phyloP scores from a whole-genome alignment of 1,140 invertebrate genomes.

The Leptonema lineaticorne region DNA sequence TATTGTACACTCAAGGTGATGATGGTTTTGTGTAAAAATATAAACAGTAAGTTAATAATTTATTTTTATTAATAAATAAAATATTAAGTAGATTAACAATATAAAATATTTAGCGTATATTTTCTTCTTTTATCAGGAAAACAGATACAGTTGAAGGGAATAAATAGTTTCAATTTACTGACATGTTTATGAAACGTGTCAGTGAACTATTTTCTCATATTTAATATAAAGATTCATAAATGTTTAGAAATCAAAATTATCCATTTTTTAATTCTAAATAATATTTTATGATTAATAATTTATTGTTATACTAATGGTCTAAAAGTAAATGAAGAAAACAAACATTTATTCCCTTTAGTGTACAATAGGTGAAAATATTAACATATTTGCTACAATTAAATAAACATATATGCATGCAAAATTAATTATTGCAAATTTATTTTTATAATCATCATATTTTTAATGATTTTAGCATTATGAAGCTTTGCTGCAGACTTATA shows the following conservation, averaged over 20 bases:
- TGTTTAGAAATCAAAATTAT: no score
- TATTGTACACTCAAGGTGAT: slow-evolving; percentile 42
- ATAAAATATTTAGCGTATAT: no score
- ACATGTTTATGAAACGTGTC: not conserved
- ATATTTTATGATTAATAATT: not conserved
- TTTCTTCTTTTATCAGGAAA: not conserved
- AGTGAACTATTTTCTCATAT: slow-evolving; percentile 10
- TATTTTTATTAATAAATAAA: slow-evolving; percentile 33
- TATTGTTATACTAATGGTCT: not conserved
- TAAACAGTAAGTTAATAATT: slow-evolving; percentile 37
- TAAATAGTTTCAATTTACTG: slow-evolving; percentile 27
- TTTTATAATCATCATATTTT: not conserved
- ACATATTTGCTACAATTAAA: slow-evolving; percentile 7
- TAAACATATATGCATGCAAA: slow-evolving; percentile 11
- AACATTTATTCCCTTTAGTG: slow-evolving; percentile 55
- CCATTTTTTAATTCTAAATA: not conserved
- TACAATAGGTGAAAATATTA: slow-evolving; percentile 47
- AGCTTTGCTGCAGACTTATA: slow-evolving; percentile 37
- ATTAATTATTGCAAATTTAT: not conserved
- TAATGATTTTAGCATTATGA: slow-evolving; percentile 38
- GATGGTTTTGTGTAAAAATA: slow-evolving; percentile 29
- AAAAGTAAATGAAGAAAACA: slow-evolving; percentile 18
- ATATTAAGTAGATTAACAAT: slow-evolving; percentile 27
- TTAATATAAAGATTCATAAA: not conserved
- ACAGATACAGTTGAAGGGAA: slow-evolving; percentile 16